These are phyloP conservation scores for Microtus ochrogaster DNA, from an alignment of 2,113 vertebrate genomes.

Conservation along the genomic window DNA sequence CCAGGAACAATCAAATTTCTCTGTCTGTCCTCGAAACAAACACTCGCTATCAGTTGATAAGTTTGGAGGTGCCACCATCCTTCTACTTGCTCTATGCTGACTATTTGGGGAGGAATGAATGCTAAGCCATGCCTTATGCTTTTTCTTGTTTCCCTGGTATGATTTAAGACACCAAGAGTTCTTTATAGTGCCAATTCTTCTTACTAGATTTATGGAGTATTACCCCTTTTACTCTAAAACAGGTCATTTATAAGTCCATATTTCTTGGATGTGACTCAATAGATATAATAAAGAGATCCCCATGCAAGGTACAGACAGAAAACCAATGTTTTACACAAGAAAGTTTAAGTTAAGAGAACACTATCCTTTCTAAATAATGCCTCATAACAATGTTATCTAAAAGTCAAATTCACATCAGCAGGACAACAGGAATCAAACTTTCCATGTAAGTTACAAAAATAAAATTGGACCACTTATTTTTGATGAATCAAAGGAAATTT, in stretches of 20 bases:
- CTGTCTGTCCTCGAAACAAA: background rate
- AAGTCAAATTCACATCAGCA: background rate
- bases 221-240: background rate
- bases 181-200: background rate
- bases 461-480: background rate
- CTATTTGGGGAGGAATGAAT: background rate
- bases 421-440: background rate
- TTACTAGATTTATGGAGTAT: background rate
- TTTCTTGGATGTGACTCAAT: background rate
- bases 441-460: background rate
- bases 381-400: background rate
- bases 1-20: background rate
- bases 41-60: background rate
- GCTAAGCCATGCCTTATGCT: no score
- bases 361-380: background rate
- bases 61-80: no score
- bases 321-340: background rate
- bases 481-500: background rate
- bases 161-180: background rate
- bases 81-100: background rate
- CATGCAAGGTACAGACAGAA: background rate
- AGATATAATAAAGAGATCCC: background rate
- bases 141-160: background rate
- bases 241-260: background rate
- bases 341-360: no score